A percentile compares a stretch with the other conserved stretches of the same genome.
Conservation (phyloP, 2,797 vertebrate species). For the Otus scops region DNA sequence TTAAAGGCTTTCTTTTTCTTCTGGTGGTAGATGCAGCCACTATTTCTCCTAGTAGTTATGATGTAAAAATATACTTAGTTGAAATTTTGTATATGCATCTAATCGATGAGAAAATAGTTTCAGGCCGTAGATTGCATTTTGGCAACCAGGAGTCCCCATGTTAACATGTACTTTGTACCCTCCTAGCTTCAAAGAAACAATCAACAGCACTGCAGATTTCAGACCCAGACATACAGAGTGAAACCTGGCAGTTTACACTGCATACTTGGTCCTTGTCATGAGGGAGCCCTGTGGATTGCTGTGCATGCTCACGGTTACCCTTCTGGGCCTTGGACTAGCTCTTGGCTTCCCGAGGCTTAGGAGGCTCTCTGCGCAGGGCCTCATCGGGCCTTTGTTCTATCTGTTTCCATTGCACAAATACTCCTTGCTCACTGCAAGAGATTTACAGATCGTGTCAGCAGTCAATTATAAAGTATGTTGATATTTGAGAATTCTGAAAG, state of each 20-base stretch:
- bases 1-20: neutral
- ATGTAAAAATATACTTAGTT: neutral
- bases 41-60: neutral
- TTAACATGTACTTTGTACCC: neutral
- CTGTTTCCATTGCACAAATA: neutral
- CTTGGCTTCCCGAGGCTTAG: neutral
- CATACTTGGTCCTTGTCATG: no score
- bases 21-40: neutral
- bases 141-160: neutral
- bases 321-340: neutral
- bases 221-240: neutral
- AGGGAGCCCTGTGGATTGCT: neutral
- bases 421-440: neutral
- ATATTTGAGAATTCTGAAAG: neutral
- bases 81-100: neutral
- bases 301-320: neutral
- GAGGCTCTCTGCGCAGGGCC: neutral
- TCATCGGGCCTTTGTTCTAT: neutral
- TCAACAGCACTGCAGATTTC: neutral
- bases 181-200: neutral
- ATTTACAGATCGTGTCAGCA: fast-evolving
- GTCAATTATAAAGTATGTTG: neutral
- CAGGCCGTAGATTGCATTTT: neutral
- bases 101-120: neutral
- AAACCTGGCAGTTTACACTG: neutral